A percentile compares a stretch with the other conserved stretches of the same genome.
Evolutionary conservation across 2,797 vertebrate species (phyloP).

Genomic region (Anguilla pacifica): DNA sequence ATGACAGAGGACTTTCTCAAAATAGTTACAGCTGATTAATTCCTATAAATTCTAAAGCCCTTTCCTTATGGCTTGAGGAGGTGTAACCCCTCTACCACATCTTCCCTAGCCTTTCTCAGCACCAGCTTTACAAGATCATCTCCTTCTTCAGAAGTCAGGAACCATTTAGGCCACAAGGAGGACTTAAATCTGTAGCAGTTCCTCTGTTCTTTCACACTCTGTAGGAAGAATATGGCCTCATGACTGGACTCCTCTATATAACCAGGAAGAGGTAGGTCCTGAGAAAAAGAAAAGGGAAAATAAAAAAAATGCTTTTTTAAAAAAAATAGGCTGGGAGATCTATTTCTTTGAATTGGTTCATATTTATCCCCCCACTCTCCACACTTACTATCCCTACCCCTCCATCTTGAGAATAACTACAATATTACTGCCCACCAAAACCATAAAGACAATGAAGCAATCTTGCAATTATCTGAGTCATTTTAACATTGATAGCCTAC

Average conservation of each 20-base stretch:
- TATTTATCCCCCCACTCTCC: background rate
- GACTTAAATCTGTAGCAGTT: background rate
- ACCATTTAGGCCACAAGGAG: constrained; percentile 3
- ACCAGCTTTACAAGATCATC: background rate
- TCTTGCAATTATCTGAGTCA: background rate
- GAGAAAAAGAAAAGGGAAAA: background rate
- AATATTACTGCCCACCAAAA: background rate
- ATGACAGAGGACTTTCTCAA: too few species aligned
- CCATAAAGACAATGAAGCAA: background rate
- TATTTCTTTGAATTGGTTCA: background rate
- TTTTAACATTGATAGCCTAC: constrained; percentile 10
- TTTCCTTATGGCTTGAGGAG: background rate
- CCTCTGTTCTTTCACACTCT: background rate
- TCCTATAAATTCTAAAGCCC: too few species aligned
- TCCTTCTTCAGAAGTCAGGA: constrained; percentile 2
- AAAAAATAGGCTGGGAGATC: background rate
- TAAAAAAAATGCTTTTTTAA: background rate
- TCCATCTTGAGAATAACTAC: background rate
- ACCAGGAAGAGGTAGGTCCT: background rate
- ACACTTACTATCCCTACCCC: background rate
- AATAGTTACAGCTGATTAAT: too few species aligned
- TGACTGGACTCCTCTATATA: background rate
- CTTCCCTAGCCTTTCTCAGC: background rate
- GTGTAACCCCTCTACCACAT: background rate
- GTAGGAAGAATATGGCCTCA: constrained; percentile 20